A percentile compares a stretch with the other conserved stretches of the same genome.
These are phyloP conservation scores for Drosophila seguyi DNA, from an alignment of 1,140 invertebrate species.

Conservation along the genomic window DNA sequence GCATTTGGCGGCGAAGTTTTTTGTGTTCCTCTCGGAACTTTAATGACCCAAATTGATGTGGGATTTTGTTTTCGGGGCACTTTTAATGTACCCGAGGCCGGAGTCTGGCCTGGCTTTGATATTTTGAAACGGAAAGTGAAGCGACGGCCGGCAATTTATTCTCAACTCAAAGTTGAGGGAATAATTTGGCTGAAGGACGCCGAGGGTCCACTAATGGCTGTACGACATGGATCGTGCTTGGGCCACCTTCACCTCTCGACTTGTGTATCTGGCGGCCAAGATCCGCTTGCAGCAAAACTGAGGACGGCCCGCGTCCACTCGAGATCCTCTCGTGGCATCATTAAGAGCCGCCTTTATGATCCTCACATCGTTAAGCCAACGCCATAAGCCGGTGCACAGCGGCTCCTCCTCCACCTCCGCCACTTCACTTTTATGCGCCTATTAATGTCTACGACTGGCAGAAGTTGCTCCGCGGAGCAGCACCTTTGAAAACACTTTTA, in stretches of 20 bases:
- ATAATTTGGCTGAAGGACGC: constrained; percentile 47
- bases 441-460: constrained; percentile 66
- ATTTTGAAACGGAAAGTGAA: constrained; percentile 26
- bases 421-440: constrained; percentile 69
- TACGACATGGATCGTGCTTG: constrained; percentile 16
- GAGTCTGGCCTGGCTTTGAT: constrained; percentile 18
- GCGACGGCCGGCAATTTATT: constrained; percentile 25
- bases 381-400: constrained; percentile 14
- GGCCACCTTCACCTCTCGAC: background rate
- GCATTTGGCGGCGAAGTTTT: constrained; percentile 72
- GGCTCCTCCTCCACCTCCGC: background rate
- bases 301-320: background rate
- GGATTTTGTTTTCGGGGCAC: constrained; percentile 47
- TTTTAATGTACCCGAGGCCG: constrained; percentile 31
- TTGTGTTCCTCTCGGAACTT: constrained; percentile 53
- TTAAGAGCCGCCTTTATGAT: constrained; percentile 72
- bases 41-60: constrained; percentile 81
- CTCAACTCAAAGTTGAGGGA: constrained; percentile 36
- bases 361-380: constrained; percentile 71
- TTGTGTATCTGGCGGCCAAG: background rate
- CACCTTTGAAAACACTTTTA: constrained; percentile 74
- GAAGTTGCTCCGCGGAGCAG: constrained; percentile 38
- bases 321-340: constrained; percentile 30
- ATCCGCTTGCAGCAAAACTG: background rate
- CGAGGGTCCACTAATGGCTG: constrained; percentile 20